Evolutionary conservation across 2,797 vertebrate species (phyloP).

Genomic region (Spinibarbus caldwelli): DNA sequence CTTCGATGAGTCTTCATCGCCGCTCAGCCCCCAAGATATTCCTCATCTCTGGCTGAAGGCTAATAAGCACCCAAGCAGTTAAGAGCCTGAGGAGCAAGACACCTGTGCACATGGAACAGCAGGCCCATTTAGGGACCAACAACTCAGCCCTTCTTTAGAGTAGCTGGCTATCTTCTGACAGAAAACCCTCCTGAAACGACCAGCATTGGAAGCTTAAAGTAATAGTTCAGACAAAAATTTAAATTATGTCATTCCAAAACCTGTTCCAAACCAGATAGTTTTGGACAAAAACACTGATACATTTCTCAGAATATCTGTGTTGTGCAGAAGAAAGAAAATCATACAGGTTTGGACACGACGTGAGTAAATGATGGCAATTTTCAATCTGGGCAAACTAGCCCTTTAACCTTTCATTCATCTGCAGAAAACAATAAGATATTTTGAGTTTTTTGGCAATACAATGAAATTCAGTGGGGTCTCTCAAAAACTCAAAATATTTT

Average conservation of each 20-base stretch:
- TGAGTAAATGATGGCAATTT: neutral
- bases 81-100: conserved; percentile 9
- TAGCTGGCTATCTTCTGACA: neutral
- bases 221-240: too few relatives aligned
- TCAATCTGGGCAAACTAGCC: neutral
- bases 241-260: too few relatives aligned
- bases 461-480: neutral
- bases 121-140: conserved; percentile 12
- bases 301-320: neutral
- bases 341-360: neutral
- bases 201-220: too few relatives aligned
- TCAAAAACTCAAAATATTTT: neutral
- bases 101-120: conserved; percentile 6
- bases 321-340: neutral
- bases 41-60: conserved; percentile 46
- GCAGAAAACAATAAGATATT: neutral
- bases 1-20: conserved; percentile 48
- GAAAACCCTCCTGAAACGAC: too few relatives aligned
- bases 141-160: neutral
- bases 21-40: conserved; percentile 47
- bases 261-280: too few relatives aligned
- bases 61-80: conserved; percentile 41
- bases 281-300: neutral
- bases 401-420: neutral
- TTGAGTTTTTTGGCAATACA: neutral